Percentiles rank a stretch among this genome's conserved stretches.
Conservation (phyloP, 1,140 invertebrate genomes). For the Muscidifurax raptorellus region DNA sequence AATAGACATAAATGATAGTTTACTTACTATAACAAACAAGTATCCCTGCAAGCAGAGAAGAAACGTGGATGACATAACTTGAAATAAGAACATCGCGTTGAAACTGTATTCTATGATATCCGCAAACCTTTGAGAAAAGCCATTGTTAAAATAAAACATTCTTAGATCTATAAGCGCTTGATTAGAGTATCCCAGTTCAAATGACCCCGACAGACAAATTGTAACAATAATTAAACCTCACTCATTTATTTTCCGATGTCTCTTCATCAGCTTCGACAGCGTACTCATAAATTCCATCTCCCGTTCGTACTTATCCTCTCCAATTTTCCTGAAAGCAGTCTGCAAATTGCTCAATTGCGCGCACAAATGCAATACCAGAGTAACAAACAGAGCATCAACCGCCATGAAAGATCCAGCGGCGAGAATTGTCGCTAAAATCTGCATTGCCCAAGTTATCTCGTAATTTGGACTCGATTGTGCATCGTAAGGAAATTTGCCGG, state of each 20-base stretch:
- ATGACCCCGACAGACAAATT: too few relatives aligned
- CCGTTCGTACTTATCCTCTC: not conserved
- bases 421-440: conserved; percentile 57
- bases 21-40: conserved; percentile 67
- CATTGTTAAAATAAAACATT: not conserved
- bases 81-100: conserved; percentile 67
- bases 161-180: too few relatives aligned
- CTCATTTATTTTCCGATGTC: not conserved
- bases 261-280: not conserved
- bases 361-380: conserved; percentile 62
- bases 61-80: conserved; percentile 71
- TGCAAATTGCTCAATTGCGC: conserved; percentile 40
- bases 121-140: conserved; percentile 50
- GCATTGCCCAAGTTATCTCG: conserved; percentile 71
- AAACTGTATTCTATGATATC: conserved; percentile 69
- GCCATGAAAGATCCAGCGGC: conserved; percentile 66
- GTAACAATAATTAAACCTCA: not conserved
- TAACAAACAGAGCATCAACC: conserved; percentile 59
- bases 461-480: conserved; percentile 69
- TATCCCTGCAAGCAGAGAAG: conserved; percentile 74
- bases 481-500: conserved; percentile 71
- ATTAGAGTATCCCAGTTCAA: too few relatives aligned
- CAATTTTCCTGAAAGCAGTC: not conserved
- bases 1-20: not conserved
- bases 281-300: not conserved